Percentiles rank a stretch among this genome's conserved stretches.
phyloP scores from a whole-genome alignment of 2,797 vertebrate species.

The Rhinogobio ventralis region DNA sequence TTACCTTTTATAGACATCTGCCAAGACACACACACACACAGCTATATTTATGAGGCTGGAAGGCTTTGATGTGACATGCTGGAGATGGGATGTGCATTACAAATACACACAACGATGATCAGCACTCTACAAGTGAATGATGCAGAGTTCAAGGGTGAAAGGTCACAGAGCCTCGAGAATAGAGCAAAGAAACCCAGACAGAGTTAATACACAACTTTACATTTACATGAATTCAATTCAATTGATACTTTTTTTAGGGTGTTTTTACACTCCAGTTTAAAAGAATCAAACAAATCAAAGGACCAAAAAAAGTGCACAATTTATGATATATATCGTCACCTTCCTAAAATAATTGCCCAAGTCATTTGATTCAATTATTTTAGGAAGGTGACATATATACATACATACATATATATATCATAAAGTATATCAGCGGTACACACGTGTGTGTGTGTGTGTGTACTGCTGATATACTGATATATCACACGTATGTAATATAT shows the following conservation, averaged over 20 bases:
- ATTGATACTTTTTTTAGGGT: neutral
- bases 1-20: slow-evolving; percentile 45
- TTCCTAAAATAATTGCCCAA: no score
- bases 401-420: neutral
- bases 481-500: no score
- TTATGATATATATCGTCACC: no score
- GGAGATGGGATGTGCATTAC: neutral
- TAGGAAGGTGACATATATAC: no score
- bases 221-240: neutral
- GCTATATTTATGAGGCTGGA: slow-evolving; percentile 22
- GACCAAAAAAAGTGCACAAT: no score
- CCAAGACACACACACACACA: slow-evolving; percentile 2
- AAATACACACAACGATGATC: slow-evolving; percentile 38
- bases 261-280: neutral
- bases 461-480: no score
- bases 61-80: slow-evolving; percentile 1
- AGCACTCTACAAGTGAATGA: slow-evolving; percentile 7
- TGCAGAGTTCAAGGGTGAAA: slow-evolving; percentile 22
- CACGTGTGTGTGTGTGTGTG: no score
- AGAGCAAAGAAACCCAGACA: slow-evolving; percentile 4
- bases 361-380: no score
- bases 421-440: no score
- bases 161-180: slow-evolving; percentile 11
- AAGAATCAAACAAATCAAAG: neutral
- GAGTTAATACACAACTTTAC: neutral